Percentiles rank a stretch among this genome's conserved stretches.
These are phyloP conservation scores for Stictocephala bisonia DNA, from an alignment of 2,888 invertebrate species.

Conservation along the genomic window DNA sequence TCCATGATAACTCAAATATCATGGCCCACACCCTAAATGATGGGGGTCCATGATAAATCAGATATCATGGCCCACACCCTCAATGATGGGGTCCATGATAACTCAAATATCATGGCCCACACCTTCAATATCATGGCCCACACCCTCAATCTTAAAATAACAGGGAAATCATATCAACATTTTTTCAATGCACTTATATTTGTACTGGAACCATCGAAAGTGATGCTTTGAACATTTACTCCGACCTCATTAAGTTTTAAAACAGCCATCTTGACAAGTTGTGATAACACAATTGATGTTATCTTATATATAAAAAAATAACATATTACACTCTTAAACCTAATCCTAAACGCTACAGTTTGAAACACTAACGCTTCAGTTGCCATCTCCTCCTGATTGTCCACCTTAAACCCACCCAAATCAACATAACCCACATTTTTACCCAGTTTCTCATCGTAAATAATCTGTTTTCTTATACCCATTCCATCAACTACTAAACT, in stretches of 20 bases:
- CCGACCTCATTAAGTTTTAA: conserved; percentile 22
- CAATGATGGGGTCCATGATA: too few species aligned
- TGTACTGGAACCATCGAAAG: conserved; percentile 35
- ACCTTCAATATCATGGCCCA: too few species aligned
- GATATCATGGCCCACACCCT: too few species aligned
- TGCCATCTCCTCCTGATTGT: not conserved
- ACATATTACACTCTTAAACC: conserved; percentile 18
- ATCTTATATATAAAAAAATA: conserved; percentile 36
- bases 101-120: too few species aligned
- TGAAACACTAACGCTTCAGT: conserved; percentile 14
- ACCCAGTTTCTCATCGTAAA: not conserved
- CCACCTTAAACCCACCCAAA: conserved; percentile 1
- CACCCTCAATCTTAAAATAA: too few species aligned
- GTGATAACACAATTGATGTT: not conserved
- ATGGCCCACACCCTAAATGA: too few species aligned
- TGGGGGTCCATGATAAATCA: too few species aligned
- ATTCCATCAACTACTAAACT: not conserved
- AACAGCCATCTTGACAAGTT: conserved; percentile 6
- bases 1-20: too few species aligned
- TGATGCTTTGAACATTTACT: conserved; percentile 23
- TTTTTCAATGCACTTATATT: conserved; percentile 30
- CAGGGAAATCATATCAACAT: too few species aligned
- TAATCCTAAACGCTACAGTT: not conserved
- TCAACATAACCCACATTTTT: not conserved
- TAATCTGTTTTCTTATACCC: not conserved